Conservation (phyloP, 2,113 vertebrate species). For the Psettodes erumei region DNA sequence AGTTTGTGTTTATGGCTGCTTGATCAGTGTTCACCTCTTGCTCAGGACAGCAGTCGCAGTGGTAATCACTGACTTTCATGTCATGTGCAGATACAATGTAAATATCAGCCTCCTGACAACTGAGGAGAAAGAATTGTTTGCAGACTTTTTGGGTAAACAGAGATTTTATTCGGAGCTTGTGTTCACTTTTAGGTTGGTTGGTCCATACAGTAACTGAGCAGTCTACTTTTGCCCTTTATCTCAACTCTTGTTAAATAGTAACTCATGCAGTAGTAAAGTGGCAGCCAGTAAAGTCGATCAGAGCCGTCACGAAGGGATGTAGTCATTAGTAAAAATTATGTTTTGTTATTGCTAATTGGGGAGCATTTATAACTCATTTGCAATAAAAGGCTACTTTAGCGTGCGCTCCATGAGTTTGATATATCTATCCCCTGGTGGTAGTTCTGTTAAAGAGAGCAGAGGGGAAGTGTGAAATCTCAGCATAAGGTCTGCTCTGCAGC, state of each 20-base stretch:
- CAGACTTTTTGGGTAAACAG: background rate
- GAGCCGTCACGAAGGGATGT: background rate
- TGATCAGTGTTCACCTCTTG: background rate
- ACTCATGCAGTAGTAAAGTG: conserved; percentile 10
- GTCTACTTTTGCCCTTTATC: conserved; percentile 35
- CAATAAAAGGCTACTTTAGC: conserved; percentile 7
- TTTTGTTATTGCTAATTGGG: conserved; percentile 44
- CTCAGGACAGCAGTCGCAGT: conserved; percentile 5
- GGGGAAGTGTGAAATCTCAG: conserved; percentile 28
- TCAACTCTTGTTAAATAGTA: conserved; percentile 69
- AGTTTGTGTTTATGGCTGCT: background rate
- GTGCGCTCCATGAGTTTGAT: conserved; percentile 6
- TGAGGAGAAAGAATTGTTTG: background rate
- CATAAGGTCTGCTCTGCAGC: conserved; percentile 50
- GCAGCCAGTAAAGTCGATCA: background rate
- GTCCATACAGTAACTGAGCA: conserved; percentile 13
- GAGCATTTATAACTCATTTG: conserved; percentile 40
- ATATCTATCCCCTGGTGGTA: conserved; percentile 27
- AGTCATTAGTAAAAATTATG: conserved; percentile 45
- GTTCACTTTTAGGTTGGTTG: background rate
- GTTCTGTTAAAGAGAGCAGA: conserved; percentile 31
- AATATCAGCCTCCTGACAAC: background rate
- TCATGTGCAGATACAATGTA: background rate
- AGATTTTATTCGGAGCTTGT: background rate
- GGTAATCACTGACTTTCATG: background rate